Evolutionary conservation across 2,888 invertebrate species (phyloP).

Genomic region (Pyrgus malvae): DNA sequence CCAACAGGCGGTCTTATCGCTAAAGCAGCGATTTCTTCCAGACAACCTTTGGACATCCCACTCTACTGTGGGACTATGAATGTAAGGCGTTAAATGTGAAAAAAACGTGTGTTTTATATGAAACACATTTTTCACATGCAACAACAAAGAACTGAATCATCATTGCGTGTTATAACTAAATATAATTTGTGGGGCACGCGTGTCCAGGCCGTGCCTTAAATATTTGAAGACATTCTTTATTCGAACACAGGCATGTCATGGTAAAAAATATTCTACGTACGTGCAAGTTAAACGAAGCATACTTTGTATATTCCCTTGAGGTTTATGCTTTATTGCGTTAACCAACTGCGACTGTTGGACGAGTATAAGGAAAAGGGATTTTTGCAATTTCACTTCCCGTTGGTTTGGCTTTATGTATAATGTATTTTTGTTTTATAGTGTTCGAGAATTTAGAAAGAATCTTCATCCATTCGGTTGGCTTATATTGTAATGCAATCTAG

Average conservation of each 20-base stretch:
- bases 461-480: too few relatives aligned
- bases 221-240: conserved; percentile 36
- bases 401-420: conserved; percentile 27
- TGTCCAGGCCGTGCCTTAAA: conserved; percentile 39
- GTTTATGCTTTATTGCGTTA: conserved; percentile 54
- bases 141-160: conserved; percentile 36
- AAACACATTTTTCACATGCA: too few relatives aligned
- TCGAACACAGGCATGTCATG: conserved; percentile 28
- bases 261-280: conserved; percentile 28
- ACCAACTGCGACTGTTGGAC: conserved; percentile 32
- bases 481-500: too few relatives aligned
- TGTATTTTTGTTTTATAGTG: conserved; percentile 37
- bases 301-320: conserved; percentile 47
- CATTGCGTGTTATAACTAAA: conserved; percentile 65
- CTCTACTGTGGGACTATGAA: too few relatives aligned
- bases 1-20: too few relatives aligned
- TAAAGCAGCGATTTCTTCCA: too few relatives aligned
- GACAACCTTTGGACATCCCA: too few relatives aligned
- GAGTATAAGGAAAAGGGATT: conserved; percentile 28
- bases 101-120: too few relatives aligned
- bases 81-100: too few relatives aligned
- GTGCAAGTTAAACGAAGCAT: conserved; percentile 35
- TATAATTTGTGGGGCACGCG: conserved; percentile 66
- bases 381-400: conserved; percentile 30
- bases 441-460: too few relatives aligned